A percentile compares a stretch with the other conserved stretches of the same genome.
These are phyloP conservation scores for Abrostola tripartita DNA, from an alignment of 2,888 invertebrate species.

Conservation along the genomic window DNA sequence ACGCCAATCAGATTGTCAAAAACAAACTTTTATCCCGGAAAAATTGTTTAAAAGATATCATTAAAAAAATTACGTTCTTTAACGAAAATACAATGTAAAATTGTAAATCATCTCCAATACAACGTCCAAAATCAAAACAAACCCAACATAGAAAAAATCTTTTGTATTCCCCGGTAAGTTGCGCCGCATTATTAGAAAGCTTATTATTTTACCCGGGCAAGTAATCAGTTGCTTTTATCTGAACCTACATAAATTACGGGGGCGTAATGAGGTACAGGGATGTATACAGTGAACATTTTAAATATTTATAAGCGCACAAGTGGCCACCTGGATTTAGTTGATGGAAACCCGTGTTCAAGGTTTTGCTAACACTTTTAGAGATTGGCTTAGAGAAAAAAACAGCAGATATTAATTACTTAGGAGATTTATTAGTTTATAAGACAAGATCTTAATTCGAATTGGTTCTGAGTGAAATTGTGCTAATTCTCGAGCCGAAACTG, in stretches of 20 bases:
- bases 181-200: conserved; percentile 60
- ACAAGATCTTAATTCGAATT: neutral
- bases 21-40: too few relatives aligned
- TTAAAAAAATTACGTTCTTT: too few relatives aligned
- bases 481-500: too few relatives aligned
- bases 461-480: too few relatives aligned
- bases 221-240: conserved; percentile 70
- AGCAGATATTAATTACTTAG: neutral
- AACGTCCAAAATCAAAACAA: neutral
- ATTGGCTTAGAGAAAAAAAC: neutral
- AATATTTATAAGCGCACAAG: conserved; percentile 64
- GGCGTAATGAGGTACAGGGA: conserved; percentile 59
- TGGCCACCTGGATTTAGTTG: conserved; percentile 17
- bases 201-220: conserved; percentile 64
- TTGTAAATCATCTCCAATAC: neutral
- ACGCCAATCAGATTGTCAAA: too few relatives aligned
- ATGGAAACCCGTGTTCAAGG: conserved; percentile 23
- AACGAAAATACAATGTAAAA: too few relatives aligned
- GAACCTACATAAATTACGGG: conserved; percentile 69
- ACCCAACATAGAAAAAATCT: neutral
- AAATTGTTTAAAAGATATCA: too few relatives aligned
- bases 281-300: conserved; percentile 61
- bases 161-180: neutral
- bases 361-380: conserved; percentile 3
- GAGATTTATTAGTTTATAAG: too few relatives aligned